Conservation (phyloP, 2,113 vertebrate genomes). For the Poeciliopsis occidentalis region DNA sequence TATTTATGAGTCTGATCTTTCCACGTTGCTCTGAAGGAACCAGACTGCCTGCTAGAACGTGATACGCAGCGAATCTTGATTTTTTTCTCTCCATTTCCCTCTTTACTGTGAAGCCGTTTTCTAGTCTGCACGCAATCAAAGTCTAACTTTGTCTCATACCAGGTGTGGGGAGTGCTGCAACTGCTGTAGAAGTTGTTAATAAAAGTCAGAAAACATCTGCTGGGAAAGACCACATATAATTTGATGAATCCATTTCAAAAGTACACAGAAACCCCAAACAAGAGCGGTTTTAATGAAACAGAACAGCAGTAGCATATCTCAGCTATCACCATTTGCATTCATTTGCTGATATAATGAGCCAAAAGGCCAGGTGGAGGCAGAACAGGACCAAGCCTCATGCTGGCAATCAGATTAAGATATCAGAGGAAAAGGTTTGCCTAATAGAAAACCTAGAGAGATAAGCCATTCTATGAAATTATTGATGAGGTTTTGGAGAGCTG, state of each 20-base stretch:
- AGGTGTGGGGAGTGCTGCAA: not conserved
- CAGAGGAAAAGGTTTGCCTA: slow-evolving; percentile 38
- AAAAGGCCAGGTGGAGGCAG: slow-evolving; percentile 35
- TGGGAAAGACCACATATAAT: slow-evolving; percentile 6
- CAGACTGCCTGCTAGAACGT: slow-evolving; percentile 32
- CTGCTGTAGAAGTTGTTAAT: not conserved
- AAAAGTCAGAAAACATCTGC: not conserved
- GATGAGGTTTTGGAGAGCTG: slow-evolving; percentile 54
- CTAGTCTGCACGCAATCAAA: not conserved
- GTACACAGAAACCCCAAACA: not conserved
- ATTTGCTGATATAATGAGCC: slow-evolving; percentile 55
- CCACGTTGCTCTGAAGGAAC: slow-evolving; percentile 58
- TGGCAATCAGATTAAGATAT: slow-evolving; percentile 64
- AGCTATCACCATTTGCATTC: slow-evolving; percentile 49
- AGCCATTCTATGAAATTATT: slow-evolving; percentile 58
- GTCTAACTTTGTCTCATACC: not conserved
- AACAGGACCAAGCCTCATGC: slow-evolving; percentile 53
- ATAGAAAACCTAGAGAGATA: slow-evolving; percentile 61
- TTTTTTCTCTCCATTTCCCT: slow-evolving; percentile 16
- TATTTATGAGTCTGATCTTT: slow-evolving; percentile 84
- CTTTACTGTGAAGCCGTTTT: not conserved
- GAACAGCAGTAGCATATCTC: not conserved
- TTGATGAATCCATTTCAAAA: not conserved
- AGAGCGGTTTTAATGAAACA: slow-evolving; percentile 3
- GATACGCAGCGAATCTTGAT: slow-evolving; percentile 48